phyloP scores from a whole-genome alignment of 2,888 invertebrate species.

The Xanthorhoe spadicearia region DNA sequence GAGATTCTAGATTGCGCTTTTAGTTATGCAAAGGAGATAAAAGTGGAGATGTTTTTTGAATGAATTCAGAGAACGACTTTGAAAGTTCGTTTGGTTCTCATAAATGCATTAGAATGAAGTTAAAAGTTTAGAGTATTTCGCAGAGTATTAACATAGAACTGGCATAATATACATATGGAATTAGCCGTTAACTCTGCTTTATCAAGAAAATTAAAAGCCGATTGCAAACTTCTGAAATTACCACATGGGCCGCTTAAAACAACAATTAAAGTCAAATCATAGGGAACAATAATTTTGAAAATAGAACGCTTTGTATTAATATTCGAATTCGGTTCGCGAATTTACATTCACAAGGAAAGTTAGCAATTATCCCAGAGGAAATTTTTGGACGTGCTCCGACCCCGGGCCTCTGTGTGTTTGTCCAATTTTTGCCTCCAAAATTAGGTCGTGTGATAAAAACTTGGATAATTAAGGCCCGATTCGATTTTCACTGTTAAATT shows the following conservation, averaged over 20 bases:
- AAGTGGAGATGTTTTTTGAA: slow-evolving; percentile 14
- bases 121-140: not conserved
- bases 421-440: slow-evolving; percentile 41
- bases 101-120: slow-evolving; percentile 3
- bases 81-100: slow-evolving; percentile 6
- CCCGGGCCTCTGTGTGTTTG: slow-evolving; percentile 33
- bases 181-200: not conserved
- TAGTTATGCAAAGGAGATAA: slow-evolving; percentile 26
- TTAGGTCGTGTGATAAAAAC: slow-evolving; percentile 44
- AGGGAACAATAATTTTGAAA: slow-evolving; percentile 22
- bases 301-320: slow-evolving; percentile 25
- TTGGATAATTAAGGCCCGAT: slow-evolving; percentile 44
- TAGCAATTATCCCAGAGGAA: slow-evolving; percentile 39
- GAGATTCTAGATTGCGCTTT: slow-evolving; percentile 33
- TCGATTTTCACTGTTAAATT: slow-evolving; percentile 39
- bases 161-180: not conserved
- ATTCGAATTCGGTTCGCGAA: slow-evolving; percentile 34
- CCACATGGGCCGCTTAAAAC: slow-evolving; percentile 21
- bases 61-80: slow-evolving; percentile 10
- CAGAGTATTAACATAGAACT: not conserved
- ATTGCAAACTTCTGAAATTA: slow-evolving; percentile 14
- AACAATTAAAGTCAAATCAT: slow-evolving; percentile 20
- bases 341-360: slow-evolving; percentile 43
- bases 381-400: slow-evolving; percentile 40
- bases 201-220: slow-evolving; percentile 2